A percentile compares a stretch with the other conserved stretches of the same genome.
These are phyloP conservation scores for Poecilia velifera DNA, from an alignment of 2,797 vertebrate species.

Conservation along the genomic window DNA sequence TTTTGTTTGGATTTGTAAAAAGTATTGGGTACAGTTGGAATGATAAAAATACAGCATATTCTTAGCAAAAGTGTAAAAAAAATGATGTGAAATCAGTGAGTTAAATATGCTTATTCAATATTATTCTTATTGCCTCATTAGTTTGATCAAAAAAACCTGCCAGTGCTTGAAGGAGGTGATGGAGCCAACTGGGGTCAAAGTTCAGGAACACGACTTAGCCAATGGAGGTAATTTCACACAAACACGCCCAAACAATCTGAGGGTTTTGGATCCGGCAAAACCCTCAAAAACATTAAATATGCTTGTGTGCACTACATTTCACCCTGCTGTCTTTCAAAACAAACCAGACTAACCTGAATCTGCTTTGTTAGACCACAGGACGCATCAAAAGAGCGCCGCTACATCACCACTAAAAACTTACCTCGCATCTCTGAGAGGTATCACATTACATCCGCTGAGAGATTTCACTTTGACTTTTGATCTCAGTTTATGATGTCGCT, in stretches of 20 bases:
- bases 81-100: neutral
- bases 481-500: neutral
- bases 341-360: slow-evolving; percentile 43
- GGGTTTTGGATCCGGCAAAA: slow-evolving; percentile 37
- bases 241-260: slow-evolving; percentile 4
- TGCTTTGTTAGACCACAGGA: slow-evolving; percentile 64
- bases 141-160: slow-evolving; percentile 88
- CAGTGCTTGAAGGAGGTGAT: slow-evolving; percentile 92
- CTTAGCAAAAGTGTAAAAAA: neutral
- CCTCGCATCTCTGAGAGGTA: slow-evolving; percentile 78
- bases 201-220: slow-evolving; percentile 87
- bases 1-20: neutral
- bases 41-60: neutral
- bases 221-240: slow-evolving; percentile 85
- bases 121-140: slow-evolving; percentile 53
- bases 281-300: slow-evolving; percentile 43
- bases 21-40: neutral
- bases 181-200: slow-evolving; percentile 88
- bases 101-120: slow-evolving; percentile 6
- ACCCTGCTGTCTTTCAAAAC: neutral
- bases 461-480: slow-evolving; percentile 20
- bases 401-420: slow-evolving; percentile 64
- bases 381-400: slow-evolving; percentile 37
- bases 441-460: slow-evolving; percentile 12
- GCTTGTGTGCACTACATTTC: slow-evolving; percentile 13